These are phyloP conservation scores for Papilio dardanus DNA, from an alignment of 1,140 invertebrate genomes.

Conservation along the genomic window DNA sequence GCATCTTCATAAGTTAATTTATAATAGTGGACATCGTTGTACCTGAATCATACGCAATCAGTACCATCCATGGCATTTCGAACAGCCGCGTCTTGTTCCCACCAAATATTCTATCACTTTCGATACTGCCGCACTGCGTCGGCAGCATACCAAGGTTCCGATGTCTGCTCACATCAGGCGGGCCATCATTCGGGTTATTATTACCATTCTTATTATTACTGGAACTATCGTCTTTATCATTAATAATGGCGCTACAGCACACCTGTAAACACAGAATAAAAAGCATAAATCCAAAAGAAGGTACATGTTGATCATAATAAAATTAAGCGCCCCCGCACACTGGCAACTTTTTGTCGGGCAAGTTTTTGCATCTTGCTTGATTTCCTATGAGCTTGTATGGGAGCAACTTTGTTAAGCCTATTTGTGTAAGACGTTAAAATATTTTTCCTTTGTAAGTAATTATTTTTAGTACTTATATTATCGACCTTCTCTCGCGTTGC, in stretches of 20 bases:
- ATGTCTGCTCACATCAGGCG: constrained; percentile 81
- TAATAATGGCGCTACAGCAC: constrained; percentile 39
- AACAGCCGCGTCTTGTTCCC: constrained; percentile 83
- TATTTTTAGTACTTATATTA: too few species aligned
- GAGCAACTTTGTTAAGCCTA: too few species aligned
- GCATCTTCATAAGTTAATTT: neutral
- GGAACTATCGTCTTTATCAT: neutral
- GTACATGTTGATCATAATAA: too few species aligned
- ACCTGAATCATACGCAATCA: constrained; percentile 82
- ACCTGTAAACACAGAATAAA: constrained; percentile 40
- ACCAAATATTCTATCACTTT: constrained; percentile 80
- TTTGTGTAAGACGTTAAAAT: too few species aligned
- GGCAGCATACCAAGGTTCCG: constrained; percentile 82
- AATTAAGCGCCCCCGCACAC: too few species aligned
- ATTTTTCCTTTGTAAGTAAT: too few species aligned
- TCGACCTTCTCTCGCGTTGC: neutral
- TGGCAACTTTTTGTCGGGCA: too few species aligned
- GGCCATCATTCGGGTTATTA: constrained; percentile 38
- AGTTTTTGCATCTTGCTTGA: too few species aligned
- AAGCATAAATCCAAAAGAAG: too few species aligned
- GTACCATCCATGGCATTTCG: constrained; percentile 87
- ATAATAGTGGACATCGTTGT: constrained; percentile 35
- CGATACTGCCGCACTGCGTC: constrained; percentile 58
- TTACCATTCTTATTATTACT: constrained; percentile 39
- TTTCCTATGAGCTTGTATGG: too few species aligned